Base-by-base conservation (phyloP, 1,140 invertebrate genomes). In the Phymastichus coffea region DNA sequence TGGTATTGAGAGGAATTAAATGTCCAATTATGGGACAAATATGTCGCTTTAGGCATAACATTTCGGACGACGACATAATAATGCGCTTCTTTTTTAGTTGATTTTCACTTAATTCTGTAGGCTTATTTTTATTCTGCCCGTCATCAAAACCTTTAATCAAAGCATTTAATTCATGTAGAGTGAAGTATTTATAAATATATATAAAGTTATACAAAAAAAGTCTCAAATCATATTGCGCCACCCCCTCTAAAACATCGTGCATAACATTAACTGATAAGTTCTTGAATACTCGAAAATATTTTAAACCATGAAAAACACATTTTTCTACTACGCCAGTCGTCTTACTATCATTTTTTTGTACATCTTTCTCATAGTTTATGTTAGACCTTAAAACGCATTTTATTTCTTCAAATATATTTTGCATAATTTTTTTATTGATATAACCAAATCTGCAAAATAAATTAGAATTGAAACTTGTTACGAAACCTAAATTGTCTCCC, bases 401-500 rank as follows among this genome's bases (percentile, higher is more conserved):
- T 57, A 60, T 57, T 53, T 58, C 59, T 19, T 66, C 20, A 19
- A 55, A 61, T 28, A 44, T 41, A n/a, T 44, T 41, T 17, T 65
- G 49, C 15, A 23, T 25, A 23, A 55, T 20, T 64, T 63, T 25
- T 49, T 62, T 66, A 10, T 30, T 9, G 26, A 51, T 46, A 41
- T 51, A 52, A 51, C 70, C 71, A 64, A 70, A 71, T 38, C 67
- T 51, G 53, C 69, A 71, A 44, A 57, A 68, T 40, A 55, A 46
- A 56, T 56, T 67, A 23, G 52, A 37, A n/a, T 38, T 35, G 61
- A 75, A 72, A 47, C 55, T 62, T 52, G 71, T 69, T 15, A 46
- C 40, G 28, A 71, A 20, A n/a, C 71, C 63, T 30, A 73, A 51
- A 57, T 74, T 74, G 57, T 74, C 71, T 8, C 70, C 71, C 20